Conservation (phyloP, 2,888 invertebrate genomes). For the Leucophora obtusa region DNA sequence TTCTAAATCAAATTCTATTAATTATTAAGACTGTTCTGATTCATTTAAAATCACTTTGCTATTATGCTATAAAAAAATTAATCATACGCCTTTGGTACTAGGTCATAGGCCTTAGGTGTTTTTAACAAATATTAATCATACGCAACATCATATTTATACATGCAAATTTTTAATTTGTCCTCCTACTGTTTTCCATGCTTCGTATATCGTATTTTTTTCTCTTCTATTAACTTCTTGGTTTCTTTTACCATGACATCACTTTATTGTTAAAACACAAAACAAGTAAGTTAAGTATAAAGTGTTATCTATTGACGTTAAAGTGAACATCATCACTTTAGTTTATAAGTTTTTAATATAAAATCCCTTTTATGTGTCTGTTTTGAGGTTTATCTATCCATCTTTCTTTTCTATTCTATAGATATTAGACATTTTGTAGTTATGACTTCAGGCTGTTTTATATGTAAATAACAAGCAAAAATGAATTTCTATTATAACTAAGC, state of each 20-base stretch:
- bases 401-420: background rate
- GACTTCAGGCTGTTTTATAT: conserved; percentile 54
- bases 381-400: conserved; percentile 46
- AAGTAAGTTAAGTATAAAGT: conserved; percentile 21
- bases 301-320: conserved; percentile 59
- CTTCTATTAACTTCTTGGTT: background rate
- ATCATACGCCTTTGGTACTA: no score
- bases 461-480: conserved; percentile 54
- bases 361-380: conserved; percentile 41
- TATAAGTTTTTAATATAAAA: conserved; percentile 59
- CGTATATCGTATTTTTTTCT: no score
- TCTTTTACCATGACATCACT: conserved; percentile 49
- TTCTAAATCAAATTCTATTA: no score
- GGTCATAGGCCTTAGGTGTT: no score
- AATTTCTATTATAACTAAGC: conserved; percentile 40
- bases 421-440: conserved; percentile 48
- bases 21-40: no score
- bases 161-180: background rate
- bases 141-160: no score
- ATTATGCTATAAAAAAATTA: no score
- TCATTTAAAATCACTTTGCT: no score
- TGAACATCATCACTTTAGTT: conserved; percentile 56
- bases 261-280: conserved; percentile 6
- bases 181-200: background rate
- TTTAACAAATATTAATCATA: no score